These are phyloP conservation scores for Philereme vetulata DNA, from an alignment of 2,888 invertebrate species.

Conservation along the genomic window DNA sequence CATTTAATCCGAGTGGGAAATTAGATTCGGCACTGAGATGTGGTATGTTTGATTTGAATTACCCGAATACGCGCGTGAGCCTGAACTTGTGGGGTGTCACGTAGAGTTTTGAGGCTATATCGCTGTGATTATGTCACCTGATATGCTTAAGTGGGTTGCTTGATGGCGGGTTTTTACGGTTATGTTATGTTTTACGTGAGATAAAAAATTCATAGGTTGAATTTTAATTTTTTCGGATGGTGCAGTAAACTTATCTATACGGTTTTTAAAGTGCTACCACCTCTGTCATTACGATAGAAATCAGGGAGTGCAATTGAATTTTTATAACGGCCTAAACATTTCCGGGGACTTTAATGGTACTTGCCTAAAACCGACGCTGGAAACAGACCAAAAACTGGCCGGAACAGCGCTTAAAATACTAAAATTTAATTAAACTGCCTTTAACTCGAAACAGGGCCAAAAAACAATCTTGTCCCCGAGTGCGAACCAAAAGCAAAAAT, in stretches of 20 bases:
- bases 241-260: not conserved
- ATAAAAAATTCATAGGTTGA: slow-evolving; percentile 7
- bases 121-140: slow-evolving; percentile 32
- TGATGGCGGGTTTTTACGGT: slow-evolving; percentile 18
- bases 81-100: slow-evolving; percentile 30
- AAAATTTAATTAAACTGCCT: slow-evolving; percentile 32
- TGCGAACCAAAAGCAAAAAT: slow-evolving; percentile 46
- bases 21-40: slow-evolving; percentile 65
- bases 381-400: slow-evolving; percentile 9
- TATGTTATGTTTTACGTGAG: slow-evolving; percentile 15
- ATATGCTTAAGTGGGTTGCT: slow-evolving; percentile 26
- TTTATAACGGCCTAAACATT: slow-evolving; percentile 16
- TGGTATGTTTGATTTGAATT: slow-evolving; percentile 69
- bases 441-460: slow-evolving; percentile 42
- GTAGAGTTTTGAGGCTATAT: slow-evolving; percentile 36
- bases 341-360: not conserved
- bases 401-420: slow-evolving; percentile 22
- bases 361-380: slow-evolving; percentile 4
- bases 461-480: slow-evolving; percentile 46
- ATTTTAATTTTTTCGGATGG: slow-evolving; percentile 1
- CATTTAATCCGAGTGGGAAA: slow-evolving; percentile 70
- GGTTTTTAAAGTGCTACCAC: slow-evolving; percentile 7
- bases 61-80: slow-evolving; percentile 27
- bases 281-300: slow-evolving; percentile 3
- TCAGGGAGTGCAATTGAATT: slow-evolving; percentile 16